Evolutionary conservation across 2,113 vertebrate species (phyloP).

Genomic region (Gallinago paraguaiae): DNA sequence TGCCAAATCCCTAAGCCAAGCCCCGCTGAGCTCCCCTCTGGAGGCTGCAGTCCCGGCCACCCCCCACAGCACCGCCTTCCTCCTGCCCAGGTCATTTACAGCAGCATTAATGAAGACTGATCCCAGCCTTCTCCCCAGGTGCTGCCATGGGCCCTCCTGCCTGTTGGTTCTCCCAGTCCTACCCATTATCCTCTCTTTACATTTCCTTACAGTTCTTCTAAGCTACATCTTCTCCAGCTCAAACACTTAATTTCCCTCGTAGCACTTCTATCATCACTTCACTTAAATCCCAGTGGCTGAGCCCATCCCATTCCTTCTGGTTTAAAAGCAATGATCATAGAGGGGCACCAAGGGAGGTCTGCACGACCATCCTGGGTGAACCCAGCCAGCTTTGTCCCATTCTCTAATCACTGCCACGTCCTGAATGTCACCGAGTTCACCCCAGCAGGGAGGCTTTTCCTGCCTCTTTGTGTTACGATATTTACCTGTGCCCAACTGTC

Average conservation of each 20-base stretch:
- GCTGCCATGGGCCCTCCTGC: background rate
- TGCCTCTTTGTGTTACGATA: fast-evolving
- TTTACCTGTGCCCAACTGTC: fast-evolving
- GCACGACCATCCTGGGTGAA: background rate
- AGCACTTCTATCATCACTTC: background rate
- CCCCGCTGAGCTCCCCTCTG: background rate
- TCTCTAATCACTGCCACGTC: fast-evolving
- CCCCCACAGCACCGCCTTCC: fast-evolving
- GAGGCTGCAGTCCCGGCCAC: background rate
- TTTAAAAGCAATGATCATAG: background rate
- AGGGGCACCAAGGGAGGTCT: fast-evolving
- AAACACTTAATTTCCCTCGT: fast-evolving
- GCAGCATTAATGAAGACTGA: fast-evolving
- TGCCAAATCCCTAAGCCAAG: background rate
- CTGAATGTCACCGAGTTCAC: background rate
- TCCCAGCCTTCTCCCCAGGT: background rate
- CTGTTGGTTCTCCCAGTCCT: background rate
- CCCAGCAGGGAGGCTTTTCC: background rate
- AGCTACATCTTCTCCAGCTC: background rate
- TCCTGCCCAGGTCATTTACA: background rate
- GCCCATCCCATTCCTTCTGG: background rate
- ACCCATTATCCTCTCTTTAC: background rate
- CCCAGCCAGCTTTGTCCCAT: fast-evolving
- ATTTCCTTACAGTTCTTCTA: background rate
- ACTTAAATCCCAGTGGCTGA: background rate